A percentile compares a stretch with the other conserved stretches of the same genome.
Conservation (phyloP, 2,888 invertebrate genomes). For the Elegia similella region DNA sequence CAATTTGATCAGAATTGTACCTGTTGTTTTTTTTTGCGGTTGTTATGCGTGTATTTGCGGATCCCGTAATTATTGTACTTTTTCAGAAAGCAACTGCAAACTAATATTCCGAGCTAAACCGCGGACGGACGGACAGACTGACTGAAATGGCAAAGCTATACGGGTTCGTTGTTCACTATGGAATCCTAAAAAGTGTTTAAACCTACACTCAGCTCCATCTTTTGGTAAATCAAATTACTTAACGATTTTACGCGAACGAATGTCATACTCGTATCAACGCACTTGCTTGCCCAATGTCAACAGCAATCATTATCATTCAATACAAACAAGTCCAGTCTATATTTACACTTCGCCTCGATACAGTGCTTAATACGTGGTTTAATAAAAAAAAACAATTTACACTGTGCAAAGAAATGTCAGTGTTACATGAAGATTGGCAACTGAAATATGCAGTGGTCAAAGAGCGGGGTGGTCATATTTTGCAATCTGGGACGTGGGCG, state of each 20-base stretch:
- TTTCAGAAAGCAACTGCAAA: no score
- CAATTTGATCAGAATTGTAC: no score
- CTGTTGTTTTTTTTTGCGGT: no score
- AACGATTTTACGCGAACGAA: not conserved
- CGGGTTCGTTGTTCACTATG: no score
- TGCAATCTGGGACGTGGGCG: constrained; percentile 1
- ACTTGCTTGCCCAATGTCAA: not conserved
- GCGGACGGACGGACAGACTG: no score
- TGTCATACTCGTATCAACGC: not conserved
- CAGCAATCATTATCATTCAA: not conserved
- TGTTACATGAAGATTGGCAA: constrained; percentile 5
- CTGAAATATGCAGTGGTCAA: not conserved
- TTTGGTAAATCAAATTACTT: not conserved
- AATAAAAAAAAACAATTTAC: not conserved
- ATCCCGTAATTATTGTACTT: no score
- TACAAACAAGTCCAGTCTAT: not conserved
- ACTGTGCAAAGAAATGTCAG: not conserved
- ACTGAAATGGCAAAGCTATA: no score
- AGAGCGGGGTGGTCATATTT: constrained; percentile 1
- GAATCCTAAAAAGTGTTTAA: no score
- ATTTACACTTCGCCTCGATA: not conserved
- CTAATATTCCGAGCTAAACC: no score
- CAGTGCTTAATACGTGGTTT: not conserved
- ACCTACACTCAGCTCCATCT: no score
- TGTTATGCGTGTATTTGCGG: no score